Evolutionary conservation across 2,888 invertebrate genomes (phyloP), one percentile per base, ranked within the genome.

Genomic region (Diachrysia chrysitis): DNA sequence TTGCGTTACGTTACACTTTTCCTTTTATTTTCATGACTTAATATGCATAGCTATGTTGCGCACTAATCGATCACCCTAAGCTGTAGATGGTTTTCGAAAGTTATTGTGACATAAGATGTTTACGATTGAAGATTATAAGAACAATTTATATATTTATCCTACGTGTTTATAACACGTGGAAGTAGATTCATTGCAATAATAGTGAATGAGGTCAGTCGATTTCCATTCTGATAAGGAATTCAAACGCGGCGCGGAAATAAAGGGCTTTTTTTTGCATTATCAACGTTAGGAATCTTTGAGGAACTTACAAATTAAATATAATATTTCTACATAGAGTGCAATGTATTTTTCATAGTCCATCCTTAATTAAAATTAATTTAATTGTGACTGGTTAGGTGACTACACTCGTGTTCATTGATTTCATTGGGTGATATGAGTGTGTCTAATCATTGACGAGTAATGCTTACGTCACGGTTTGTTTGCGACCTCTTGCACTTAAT

Each of bases 1-100:
- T 85, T 86, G 84, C 85, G 79, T 81, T 85, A 79, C 82, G 77
- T 79, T 81, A 82, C 75, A 80, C 78, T 82, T 79, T 79, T 77
- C 73, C 77, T 75, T 82, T 73, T 83, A 82, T 79, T 72, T 84
- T 83, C 75, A 74, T 66, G 66, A 78, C 66, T 66, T 71, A 71
- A 68, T 76, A 71, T 76, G 66, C 69, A 73, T 64, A 69, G 57
- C 65, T 69, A 64, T 66, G 73, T 81, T 81, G 71, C 76, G 68
- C 58, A 73, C 68, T 77, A 82, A 83, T 83, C 73, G 78, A 79
- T 81, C 81, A 76, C 59, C 55, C 32, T 78, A 65, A 66, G 57
- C 35, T 66, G 48, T 58, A 53, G 66, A 73, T 58, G 64, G 66
- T 77, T 58, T 74, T 76, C 77, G 68, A 77, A 77, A 77, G 77